A percentile compares a stretch with the other conserved stretches of the same genome.
These are phyloP conservation scores for Polydrusus cervinus DNA, from an alignment of 2,888 invertebrate species.

Conservation along the genomic window DNA sequence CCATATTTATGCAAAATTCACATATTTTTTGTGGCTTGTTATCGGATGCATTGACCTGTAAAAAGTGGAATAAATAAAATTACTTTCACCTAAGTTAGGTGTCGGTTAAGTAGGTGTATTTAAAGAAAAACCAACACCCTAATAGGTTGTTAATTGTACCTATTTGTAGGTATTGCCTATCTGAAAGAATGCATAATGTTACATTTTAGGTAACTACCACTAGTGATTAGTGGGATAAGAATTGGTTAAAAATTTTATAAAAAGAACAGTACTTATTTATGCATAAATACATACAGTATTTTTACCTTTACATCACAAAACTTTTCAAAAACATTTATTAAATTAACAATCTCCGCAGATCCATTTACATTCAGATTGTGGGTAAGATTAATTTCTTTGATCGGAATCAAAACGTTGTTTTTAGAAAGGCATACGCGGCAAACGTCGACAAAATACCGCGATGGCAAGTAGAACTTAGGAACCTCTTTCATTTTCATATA, in stretches of 20 bases:
- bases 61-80: neutral
- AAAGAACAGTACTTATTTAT: neutral
- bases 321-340: neutral
- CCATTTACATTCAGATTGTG: conserved; percentile 13
- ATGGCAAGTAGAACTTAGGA: conserved; percentile 6
- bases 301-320: conserved; percentile 20
- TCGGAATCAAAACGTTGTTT: conserved; percentile 1
- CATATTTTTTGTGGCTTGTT: conserved; percentile 27
- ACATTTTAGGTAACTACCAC: neutral
- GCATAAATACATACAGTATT: neutral
- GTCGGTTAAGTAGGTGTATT: too few relatives aligned
- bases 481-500: neutral
- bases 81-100: too few relatives aligned
- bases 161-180: too few relatives aligned
- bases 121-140: neutral
- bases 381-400: conserved; percentile 13
- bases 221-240: neutral
- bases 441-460: neutral
- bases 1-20: conserved; percentile 29
- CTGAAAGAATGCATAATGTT: too few relatives aligned
- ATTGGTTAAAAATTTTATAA: neutral
- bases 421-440: conserved; percentile 27
- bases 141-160: too few relatives aligned
- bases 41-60: conserved; percentile 15
- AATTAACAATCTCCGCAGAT: conserved; percentile 3